Conservation (phyloP, 2,888 invertebrate species). For the Eupithecia vulgata region DNA sequence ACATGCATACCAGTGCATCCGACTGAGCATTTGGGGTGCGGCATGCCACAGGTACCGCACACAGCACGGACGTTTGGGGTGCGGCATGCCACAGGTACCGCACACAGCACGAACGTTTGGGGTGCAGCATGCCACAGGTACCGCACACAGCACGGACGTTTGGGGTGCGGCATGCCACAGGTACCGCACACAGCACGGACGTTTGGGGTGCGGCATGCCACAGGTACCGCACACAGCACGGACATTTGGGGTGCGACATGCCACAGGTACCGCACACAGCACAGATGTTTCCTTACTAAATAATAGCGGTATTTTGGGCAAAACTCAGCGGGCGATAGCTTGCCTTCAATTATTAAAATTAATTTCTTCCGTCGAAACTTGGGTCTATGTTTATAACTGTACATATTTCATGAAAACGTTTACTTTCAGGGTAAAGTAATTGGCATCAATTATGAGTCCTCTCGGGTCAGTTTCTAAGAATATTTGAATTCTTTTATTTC, state of each 20-base stretch:
- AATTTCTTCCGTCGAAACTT: constrained; percentile 42
- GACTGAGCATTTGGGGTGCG: no score
- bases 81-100: no score
- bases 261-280: not conserved
- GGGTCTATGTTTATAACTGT: constrained; percentile 40
- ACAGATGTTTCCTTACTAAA: not conserved
- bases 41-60: no score
- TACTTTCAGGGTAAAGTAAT: constrained; percentile 51
- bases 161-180: no score
- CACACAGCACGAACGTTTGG: no score
- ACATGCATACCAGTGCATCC: not conserved
- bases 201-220: no score
- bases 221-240: no score
- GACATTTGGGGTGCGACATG: not conserved
- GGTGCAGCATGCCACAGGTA: no score
- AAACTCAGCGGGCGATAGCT: constrained; percentile 47
- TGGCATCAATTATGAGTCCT: constrained; percentile 53
- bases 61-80: no score
- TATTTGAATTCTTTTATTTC: constrained; percentile 56
- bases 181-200: no score
- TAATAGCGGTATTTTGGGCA: not conserved
- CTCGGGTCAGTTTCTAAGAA: constrained; percentile 53
- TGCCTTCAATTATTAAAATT: constrained; percentile 48
- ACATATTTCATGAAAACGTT: constrained; percentile 42
- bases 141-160: no score